Evolutionary conservation across 2,113 vertebrate genomes (phyloP), one percentile per base, ranked within the genome.

Genomic region (Anguilla japonica): DNA sequence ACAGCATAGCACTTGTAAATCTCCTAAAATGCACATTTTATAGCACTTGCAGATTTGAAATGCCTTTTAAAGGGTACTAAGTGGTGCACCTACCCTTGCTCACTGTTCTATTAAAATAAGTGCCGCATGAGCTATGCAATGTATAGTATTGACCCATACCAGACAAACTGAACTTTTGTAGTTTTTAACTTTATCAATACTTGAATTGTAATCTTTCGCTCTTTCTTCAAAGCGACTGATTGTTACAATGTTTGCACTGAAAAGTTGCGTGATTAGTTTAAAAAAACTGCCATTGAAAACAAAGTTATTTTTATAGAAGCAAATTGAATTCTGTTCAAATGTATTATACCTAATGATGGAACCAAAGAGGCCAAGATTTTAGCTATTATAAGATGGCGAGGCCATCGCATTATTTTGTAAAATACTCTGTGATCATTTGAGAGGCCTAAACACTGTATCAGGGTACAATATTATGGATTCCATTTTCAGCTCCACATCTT

Each of bases 131-230:
- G 96, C 98, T 99, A 99, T 99, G 98, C 98, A 99, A 98, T 98
- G 97, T 97, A 98, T 96, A 97, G 96, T 95, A 96, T 95, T 94
- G 95, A 97, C 95, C 95, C 95, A 95, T 95, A 96, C 94, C 96
- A 96, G 96, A 95, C 89, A 96, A 96, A 97, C 97, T 96, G 96
- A 96, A 97, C 94, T 95, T 91, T 93, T 92, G 92, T 96, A 96
- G 94, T 97, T 96, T 93, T 95, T 90, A 89, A 92, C 91, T 93
- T 92, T 93, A 96, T 98, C 97, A 97, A 99, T 99, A 99, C 98
- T 99, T 99, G 98, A 99, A 99, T 98, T 97, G 97, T 97, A 97
- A 98, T 98, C 97, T 96, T 98, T 98, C 98, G 97, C 97, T 98
- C 97, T 95, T 95, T 97, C 97, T 98, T 96, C 97, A 93, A 97